Conservation (phyloP, 2,113 vertebrate species). For the Symphodus melops region DNA sequence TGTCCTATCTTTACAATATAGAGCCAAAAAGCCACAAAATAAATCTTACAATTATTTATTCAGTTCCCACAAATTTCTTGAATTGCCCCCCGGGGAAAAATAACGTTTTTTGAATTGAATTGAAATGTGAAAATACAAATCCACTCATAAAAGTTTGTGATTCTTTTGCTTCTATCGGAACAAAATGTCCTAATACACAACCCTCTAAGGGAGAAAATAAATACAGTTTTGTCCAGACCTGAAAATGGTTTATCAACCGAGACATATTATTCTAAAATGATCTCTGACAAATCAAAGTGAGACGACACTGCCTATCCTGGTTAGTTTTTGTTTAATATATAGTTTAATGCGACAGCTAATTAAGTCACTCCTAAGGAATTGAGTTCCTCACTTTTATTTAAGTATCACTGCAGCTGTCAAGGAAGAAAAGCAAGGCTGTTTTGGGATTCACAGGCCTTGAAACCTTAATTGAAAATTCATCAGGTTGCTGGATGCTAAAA, state of each 20-base stretch:
- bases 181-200: not conserved
- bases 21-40: no score
- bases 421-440: slow-evolving; percentile 7
- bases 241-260: not conserved
- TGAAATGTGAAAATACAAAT: not conserved
- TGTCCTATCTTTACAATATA: no score
- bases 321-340: no score
- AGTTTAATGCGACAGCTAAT: not conserved
- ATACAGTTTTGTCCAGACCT: not conserved
- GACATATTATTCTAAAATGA: not conserved
- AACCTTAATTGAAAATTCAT: slow-evolving; percentile 13
- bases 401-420: not conserved
- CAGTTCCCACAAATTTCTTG: not conserved
- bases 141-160: not conserved
- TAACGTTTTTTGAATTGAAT: no score
- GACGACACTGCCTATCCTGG: not conserved
- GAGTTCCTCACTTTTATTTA: not conserved
- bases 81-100: no score
- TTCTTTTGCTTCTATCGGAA: not conserved
- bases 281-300: not conserved
- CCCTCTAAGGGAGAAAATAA: not conserved
- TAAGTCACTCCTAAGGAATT: not conserved
- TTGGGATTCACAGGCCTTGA: not conserved
- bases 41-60: not conserved
- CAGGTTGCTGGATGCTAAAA: slow-evolving; percentile 9